phyloP scores from a whole-genome alignment of 2,797 vertebrate species.

The Sorex maritimensis region DNA sequence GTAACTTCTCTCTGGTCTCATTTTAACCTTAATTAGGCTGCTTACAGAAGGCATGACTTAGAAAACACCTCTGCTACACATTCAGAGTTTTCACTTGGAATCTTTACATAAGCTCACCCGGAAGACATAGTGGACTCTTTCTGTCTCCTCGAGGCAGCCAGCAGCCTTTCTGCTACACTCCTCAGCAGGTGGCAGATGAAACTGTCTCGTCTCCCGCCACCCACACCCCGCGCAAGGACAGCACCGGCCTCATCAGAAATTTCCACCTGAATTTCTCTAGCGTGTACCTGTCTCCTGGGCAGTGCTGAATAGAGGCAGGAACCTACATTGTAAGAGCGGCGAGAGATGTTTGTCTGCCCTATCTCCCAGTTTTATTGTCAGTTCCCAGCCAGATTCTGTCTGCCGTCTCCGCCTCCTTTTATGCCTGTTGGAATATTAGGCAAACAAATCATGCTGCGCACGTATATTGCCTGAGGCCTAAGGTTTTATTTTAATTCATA shows the following conservation, averaged over 20 bases:
- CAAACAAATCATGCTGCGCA: not conserved
- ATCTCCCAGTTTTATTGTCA: conserved; percentile 25
- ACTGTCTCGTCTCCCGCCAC: not conserved
- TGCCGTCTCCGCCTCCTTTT: conserved; percentile 9
- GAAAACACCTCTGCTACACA: conserved; percentile 19
- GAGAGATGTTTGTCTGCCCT: not conserved
- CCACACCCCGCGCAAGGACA: not conserved
- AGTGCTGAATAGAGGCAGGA: conserved; percentile 11
- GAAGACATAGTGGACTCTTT: not conserved
- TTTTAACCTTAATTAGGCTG: conserved; percentile 56
- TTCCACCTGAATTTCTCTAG: conserved; percentile 25
- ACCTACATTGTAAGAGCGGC: not conserved
- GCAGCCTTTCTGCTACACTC: not conserved
- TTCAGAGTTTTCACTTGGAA: conserved; percentile 43
- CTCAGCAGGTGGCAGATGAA: not conserved
- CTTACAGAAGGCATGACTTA: conserved; percentile 14
- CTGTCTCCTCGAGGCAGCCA: conserved; percentile 1
- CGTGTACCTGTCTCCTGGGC: not conserved
- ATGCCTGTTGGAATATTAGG: not conserved
- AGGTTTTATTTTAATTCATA: conserved; percentile 58
- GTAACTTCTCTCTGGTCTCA: not conserved
- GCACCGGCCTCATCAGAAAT: not conserved
- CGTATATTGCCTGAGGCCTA: conserved; percentile 1
- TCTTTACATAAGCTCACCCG: conserved; percentile 57
- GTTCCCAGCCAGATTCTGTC: not conserved